Percentiles rank a stretch among this genome's conserved stretches.
These are phyloP conservation scores for Drosophila pseudoobscura DNA, from an alignment of 1,140 invertebrate genomes.

Conservation along the genomic window DNA sequence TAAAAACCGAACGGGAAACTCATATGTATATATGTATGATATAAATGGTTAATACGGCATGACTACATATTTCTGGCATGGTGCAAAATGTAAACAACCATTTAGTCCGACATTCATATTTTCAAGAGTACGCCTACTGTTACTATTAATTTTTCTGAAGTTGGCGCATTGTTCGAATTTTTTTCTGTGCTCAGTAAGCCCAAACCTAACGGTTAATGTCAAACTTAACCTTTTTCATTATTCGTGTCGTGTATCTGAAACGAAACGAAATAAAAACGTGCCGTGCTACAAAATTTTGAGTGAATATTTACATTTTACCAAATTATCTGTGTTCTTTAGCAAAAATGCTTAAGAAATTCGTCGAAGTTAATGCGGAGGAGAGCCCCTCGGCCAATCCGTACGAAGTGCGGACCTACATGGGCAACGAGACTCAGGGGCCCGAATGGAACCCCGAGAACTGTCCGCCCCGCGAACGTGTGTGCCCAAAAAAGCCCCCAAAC, in stretches of 20 bases:
- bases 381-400: constrained; percentile 75
- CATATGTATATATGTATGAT: no score
- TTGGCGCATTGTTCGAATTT: no score
- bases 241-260: constrained; percentile 13
- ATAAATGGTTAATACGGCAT: no score
- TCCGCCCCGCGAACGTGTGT: constrained; percentile 56
- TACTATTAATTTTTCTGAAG: no score
- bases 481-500: constrained; percentile 57
- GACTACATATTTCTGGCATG: no score
- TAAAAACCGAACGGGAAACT: no score
- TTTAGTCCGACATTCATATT: no score
- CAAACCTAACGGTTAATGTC: no score
- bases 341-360: constrained; percentile 79
- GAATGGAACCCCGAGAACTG: constrained; percentile 67
- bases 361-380: constrained; percentile 66
- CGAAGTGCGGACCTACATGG: constrained; percentile 75
- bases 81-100: no score
- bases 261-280: constrained; percentile 7
- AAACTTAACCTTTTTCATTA: constrained; percentile 3
- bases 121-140: no score
- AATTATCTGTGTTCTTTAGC: constrained; percentile 45
- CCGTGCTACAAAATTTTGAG: constrained; percentile 51
- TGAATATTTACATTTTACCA: constrained; percentile 25
- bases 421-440: constrained; percentile 40
- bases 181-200: no score